Conservation (phyloP, 2,113 vertebrate species). For the Protobothrops flavoviridis region DNA sequence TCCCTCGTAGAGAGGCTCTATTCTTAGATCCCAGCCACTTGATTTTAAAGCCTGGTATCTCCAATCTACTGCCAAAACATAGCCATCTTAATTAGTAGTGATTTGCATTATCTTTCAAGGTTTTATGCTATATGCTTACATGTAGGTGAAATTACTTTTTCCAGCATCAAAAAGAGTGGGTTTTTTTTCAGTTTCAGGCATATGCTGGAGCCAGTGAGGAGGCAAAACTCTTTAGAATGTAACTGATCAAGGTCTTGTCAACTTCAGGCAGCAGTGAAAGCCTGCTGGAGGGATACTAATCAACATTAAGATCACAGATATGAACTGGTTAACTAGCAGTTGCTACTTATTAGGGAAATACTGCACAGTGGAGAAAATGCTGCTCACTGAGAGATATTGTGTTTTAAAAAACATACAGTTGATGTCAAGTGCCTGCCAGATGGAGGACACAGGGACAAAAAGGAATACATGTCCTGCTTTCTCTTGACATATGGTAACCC, state of each 20-base stretch:
- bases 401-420: neutral
- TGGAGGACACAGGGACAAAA: neutral
- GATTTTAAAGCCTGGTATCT: neutral
- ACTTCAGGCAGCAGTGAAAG: neutral
- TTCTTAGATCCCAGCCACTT: neutral
- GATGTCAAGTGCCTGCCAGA: neutral
- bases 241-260: neutral
- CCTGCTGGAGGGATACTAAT: neutral
- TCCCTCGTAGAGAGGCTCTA: too few relatives aligned
- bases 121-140: neutral
- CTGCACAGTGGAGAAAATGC: neutral
- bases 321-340: neutral
- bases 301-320: neutral
- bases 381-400: neutral
- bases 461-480: neutral
- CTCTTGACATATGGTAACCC: neutral
- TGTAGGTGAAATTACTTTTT: neutral
- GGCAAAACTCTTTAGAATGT: neutral
- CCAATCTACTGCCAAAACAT: neutral
- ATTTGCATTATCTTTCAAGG: neutral
- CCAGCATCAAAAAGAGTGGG: neutral
- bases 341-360: neutral
- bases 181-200: neutral
- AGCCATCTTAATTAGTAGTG: neutral
- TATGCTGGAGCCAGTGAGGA: neutral